Evolutionary conservation across 2,113 vertebrate species (phyloP), one percentile per base, ranked within the genome.

Genomic region (Coreoperca whiteheadi): DNA sequence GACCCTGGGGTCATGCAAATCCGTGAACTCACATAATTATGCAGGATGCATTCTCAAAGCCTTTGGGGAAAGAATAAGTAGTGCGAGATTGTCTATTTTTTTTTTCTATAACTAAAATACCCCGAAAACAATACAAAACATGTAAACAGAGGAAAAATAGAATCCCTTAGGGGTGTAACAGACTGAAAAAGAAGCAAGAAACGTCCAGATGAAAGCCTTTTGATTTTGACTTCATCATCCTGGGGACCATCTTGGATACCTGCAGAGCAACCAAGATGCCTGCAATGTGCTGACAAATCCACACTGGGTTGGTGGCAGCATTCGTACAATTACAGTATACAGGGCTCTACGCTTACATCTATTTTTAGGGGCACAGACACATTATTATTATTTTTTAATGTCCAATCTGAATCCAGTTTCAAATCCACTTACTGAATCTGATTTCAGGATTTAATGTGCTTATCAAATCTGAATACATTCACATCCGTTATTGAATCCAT

Each of bases 21-120:
- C 28, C 14, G 3, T 86, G 74, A 78, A 84, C 74, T 77, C 53
- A 74, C 67, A 89, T 71, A 64, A 88, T 85, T 83, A 83, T 77
- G 64, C 64, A 77, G 66, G 65, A 82, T 59, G 79, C 63, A 83
- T 81, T 72, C 60, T 82, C 30, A 84, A 77, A 77, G 75, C 73
- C 57, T 87, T 60, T 69, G 64, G 82, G 82, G 73, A 79, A 65
- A 70, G 11, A 84, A 81, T 61, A 57, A 32, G 14, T 50, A 14
- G 18, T 56, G 84, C 56, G 74, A 89, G 66, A 56, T 75, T 64
- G 85, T 41, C 12, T 46, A 23, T 79, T 54, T 87, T 30, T 64
- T 73, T 70, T 23, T 43, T 18, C 7, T 23, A 12, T 82, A 7
- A 71, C 51, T 71, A 59, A 85, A 78, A 56, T 18, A 7, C 30